These are phyloP conservation scores for Anarrhichthys ocellatus DNA, from an alignment of 2,113 vertebrate species.

Conservation along the genomic window DNA sequence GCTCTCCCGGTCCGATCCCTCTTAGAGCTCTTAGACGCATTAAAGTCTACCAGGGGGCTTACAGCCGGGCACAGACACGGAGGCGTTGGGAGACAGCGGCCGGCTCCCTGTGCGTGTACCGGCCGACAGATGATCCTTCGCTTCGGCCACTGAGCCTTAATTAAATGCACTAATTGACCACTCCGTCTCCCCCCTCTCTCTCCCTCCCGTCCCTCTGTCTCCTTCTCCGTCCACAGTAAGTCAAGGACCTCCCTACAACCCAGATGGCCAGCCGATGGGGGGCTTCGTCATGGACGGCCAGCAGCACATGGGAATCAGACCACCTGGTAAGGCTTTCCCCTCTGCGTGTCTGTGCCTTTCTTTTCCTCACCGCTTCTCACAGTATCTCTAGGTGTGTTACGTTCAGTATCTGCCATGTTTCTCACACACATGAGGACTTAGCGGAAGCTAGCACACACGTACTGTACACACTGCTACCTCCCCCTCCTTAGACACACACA, in stretches of 20 bases:
- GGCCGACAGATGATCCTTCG: slow-evolving; percentile 79
- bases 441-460: slow-evolving; percentile 6
- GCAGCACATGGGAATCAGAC: slow-evolving; percentile 99
- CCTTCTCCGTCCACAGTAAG: slow-evolving; percentile 90
- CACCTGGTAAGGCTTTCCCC: slow-evolving; percentile 91
- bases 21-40: slow-evolving; percentile 58
- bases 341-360: slow-evolving; percentile 61
- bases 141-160: slow-evolving; percentile 82
- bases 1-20: slow-evolving; percentile 48
- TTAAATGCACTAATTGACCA: slow-evolving; percentile 86
- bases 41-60: slow-evolving; percentile 65
- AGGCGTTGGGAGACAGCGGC: slow-evolving; percentile 56
- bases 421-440: slow-evolving; percentile 20
- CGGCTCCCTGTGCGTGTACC: slow-evolving; percentile 69
- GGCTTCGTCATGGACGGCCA: slow-evolving; percentile 99
- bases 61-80: slow-evolving; percentile 35
- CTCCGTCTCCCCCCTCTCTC: slow-evolving; percentile 61
- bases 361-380: too few species aligned
- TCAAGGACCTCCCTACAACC: slow-evolving; percentile 99
- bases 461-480: slow-evolving; percentile 16
- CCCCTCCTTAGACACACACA: slow-evolving; percentile 40
- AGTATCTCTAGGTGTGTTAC: neutral
- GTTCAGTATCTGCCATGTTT: neutral
- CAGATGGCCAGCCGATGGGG: slow-evolving; percentile 99
- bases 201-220: slow-evolving; percentile 74